Evolutionary conservation across 2,113 vertebrate genomes (phyloP), one percentile per base, ranked within the genome.

Genomic region (Chaetodon auriga): DNA sequence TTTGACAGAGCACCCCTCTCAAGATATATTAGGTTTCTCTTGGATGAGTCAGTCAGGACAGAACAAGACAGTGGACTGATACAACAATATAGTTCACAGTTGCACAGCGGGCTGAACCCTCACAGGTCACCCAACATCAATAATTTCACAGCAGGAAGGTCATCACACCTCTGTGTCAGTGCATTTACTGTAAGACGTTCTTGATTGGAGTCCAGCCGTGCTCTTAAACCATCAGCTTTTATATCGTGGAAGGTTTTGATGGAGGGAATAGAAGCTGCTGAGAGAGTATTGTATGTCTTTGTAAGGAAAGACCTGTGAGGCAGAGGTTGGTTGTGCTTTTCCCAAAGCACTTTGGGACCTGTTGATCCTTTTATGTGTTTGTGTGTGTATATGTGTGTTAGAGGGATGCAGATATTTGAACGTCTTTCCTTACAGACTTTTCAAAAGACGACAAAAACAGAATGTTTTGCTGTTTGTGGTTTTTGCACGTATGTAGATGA

Each of bases 71-170:
- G 75, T 21, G 54, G 61, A 61, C 66, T 75, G 83, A 89, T 74
- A 75, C 73, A 87, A 73, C 65, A 55, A 51, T 38, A 55, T 36
- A 60, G 78, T 80, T 83, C 10, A 5, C 61, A 48, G 82, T 38
- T 54, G 43, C 63, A 53, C 74, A 78, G 68, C 49, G 11, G 77
- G 79, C 46, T n/a, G 62, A 71, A 73, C 66, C 71, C 70, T 62
- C 71, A 51, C 43, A 46, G 78, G 78, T 68, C 69, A 35, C 43
- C 64, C 62, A 62, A 69, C 89, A 87, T 93, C 85, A 81, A 80
- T 92, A 75, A 77, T 84, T 87, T 89, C 75, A 81, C 78, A 87
- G 49, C 63, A 81, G 69, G 84, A 83, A 90, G 91, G 90, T 88
- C 89, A 86, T 77, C 73, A 13, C 86, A 63, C 68, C 69, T 87